A percentile compares a stretch with the other conserved stretches of the same genome.
Evolutionary conservation across 1,140 invertebrate genomes (phyloP).

Genomic region (Magallana gigas): DNA sequence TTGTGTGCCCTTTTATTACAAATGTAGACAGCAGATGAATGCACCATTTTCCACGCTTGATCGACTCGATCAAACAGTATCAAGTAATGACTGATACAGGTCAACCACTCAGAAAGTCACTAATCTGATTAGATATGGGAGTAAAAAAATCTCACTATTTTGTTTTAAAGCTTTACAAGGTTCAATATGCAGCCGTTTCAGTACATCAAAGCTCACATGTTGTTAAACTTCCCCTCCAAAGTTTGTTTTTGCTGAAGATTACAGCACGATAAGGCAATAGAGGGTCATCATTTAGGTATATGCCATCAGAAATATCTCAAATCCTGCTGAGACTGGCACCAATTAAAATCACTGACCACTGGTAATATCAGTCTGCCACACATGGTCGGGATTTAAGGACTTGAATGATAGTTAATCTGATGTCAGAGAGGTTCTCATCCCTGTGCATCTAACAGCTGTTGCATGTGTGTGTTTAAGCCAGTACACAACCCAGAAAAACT

Average conservation of each 20-base stretch:
- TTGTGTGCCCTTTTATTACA: background rate
- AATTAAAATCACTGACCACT: slow-evolving; percentile 16
- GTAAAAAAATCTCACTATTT: background rate
- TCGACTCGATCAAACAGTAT: slow-evolving; percentile 1
- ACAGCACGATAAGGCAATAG: slow-evolving; percentile 10
- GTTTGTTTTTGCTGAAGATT: slow-evolving; percentile 14
- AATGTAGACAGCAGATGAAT: background rate
- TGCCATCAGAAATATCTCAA: background rate
- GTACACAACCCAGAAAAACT: too few species aligned
- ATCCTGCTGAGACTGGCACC: background rate
- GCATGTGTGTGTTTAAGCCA: background rate
- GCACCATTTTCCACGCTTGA: background rate
- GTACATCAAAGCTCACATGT: slow-evolving; percentile 28
- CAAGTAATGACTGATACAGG: slow-evolving; percentile 4
- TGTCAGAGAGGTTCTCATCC: slow-evolving; percentile 1
- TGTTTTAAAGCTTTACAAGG: background rate
- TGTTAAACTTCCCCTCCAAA: background rate
- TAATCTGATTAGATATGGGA: background rate
- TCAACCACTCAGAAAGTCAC: slow-evolving; percentile 1
- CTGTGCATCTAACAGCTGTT: background rate
- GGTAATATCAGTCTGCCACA: slow-evolving; percentile 4
- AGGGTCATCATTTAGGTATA: slow-evolving; percentile 15
- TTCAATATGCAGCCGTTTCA: slow-evolving; percentile 8
- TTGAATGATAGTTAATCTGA: background rate
- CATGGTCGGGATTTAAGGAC: background rate